phyloP scores from a whole-genome alignment of 2,797 vertebrate genomes.

The Chelonia mydas region DNA sequence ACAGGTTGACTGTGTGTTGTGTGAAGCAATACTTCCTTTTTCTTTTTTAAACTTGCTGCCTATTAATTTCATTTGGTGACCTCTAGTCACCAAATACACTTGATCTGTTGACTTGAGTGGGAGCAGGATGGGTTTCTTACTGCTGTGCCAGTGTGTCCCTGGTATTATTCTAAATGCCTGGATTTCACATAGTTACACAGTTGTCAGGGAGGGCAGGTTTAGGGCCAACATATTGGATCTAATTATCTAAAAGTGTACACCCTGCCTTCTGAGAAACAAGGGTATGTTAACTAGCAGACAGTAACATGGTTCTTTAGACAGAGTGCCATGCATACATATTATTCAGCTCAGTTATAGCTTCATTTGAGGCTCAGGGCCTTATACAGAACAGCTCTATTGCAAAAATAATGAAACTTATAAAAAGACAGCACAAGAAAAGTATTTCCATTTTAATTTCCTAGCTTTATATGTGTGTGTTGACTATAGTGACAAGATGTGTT shows the following conservation, averaged over 20 bases:
- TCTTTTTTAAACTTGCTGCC: no score
- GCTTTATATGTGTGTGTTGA: neutral
- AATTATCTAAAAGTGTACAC: no score
- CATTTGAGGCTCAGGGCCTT: neutral
- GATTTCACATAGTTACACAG: neutral
- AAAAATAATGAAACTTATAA: neutral
- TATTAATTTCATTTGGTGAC: no score
- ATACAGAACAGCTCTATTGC: neutral
- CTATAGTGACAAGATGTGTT: constrained; percentile 43
- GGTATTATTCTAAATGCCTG: neutral
- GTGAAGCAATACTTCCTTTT: no score
- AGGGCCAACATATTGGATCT: no score
- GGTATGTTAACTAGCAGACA: neutral
- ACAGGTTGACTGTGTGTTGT: no score
- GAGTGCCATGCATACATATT: fast-evolving
- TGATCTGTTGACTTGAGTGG: neutral
- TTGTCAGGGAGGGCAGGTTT: no score
- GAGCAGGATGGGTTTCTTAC: neutral
- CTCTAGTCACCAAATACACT: no score
- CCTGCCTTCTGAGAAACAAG: neutral
- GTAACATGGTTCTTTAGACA: neutral
- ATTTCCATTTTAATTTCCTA: constrained; percentile 29
- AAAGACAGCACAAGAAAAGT: constrained; percentile 1
- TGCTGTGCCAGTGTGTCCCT: neutral
- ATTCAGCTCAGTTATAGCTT: neutral